Conservation (phyloP, 2,797 vertebrate genomes). For the Rhynchonycteris naso region DNA sequence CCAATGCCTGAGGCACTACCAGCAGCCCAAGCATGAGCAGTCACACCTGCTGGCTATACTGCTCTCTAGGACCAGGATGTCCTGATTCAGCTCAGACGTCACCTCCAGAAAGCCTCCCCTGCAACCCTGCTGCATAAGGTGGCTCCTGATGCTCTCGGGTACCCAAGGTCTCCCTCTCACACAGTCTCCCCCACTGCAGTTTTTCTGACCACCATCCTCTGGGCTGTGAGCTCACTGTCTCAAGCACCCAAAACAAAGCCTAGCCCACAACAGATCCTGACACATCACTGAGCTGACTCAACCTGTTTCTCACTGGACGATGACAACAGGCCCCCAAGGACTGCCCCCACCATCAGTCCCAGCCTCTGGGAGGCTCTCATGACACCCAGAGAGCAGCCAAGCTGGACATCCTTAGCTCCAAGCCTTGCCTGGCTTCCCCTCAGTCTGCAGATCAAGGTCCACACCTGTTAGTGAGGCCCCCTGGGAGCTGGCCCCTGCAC, state of each 20-base stretch:
- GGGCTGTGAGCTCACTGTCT: neutral
- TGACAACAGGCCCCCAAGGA: neutral
- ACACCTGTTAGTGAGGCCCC: neutral
- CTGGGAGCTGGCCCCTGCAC: neutral
- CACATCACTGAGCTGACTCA: neutral
- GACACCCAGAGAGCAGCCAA: neutral
- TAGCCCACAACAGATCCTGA: neutral
- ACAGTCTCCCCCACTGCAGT: neutral
- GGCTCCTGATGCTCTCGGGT: too few species aligned
- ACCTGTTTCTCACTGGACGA: neutral
- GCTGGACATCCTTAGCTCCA: neutral
- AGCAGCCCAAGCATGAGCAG: neutral
- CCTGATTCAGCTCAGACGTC: neutral
- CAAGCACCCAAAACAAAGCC: neutral
- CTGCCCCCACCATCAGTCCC: neutral
- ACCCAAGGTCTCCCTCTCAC: neutral
- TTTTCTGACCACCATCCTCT: neutral
- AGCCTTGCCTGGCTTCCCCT: neutral
- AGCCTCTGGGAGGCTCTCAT: neutral
- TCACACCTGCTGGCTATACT: neutral
- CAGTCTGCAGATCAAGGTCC: neutral
- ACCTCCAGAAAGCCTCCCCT: slow-evolving; percentile 19
- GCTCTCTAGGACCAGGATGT: neutral
- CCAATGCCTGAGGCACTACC: neutral
- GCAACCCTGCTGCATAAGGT: neutral